These are phyloP conservation scores for Phaethornis superciliosus DNA, from an alignment of 2,113 vertebrate species.

Conservation along the genomic window DNA sequence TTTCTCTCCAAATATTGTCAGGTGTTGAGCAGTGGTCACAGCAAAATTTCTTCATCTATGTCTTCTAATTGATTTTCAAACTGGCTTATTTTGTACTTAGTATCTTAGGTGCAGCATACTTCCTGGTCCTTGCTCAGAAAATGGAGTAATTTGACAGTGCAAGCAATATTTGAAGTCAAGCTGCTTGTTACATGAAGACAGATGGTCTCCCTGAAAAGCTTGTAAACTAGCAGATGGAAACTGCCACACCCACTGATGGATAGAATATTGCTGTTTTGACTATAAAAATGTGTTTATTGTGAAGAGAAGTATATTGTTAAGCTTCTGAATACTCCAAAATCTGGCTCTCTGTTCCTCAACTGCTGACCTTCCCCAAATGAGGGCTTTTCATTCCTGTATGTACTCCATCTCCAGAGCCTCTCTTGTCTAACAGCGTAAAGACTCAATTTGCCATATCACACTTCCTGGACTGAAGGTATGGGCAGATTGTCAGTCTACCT, in stretches of 20 bases:
- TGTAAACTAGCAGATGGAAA: conserved; percentile 61
- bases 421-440: neutral
- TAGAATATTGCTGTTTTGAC: conserved; percentile 18
- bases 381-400: neutral
- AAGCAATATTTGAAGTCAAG: neutral
- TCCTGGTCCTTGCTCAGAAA: conserved; percentile 7
- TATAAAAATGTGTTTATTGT: neutral
- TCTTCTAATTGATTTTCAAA: neutral
- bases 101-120: neutral
- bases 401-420: neutral
- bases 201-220: conserved; percentile 52
- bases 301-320: neutral
- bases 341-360: neutral
- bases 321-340: neutral
- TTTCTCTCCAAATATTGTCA: neutral
- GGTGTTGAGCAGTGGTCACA: neutral
- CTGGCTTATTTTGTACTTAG: neutral
- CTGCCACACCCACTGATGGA: conserved; percentile 43
- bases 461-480: neutral
- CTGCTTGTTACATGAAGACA: conserved; percentile 43
- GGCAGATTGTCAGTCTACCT: neutral
- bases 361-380: neutral
- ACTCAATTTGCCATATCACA: neutral
- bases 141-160: neutral
- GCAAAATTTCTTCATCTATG: neutral